A percentile compares a stretch with the other conserved stretches of the same genome.
These are phyloP conservation scores for Microcebus griseorufus DNA, from an alignment of 2,113 vertebrate species.

Conservation along the genomic window DNA sequence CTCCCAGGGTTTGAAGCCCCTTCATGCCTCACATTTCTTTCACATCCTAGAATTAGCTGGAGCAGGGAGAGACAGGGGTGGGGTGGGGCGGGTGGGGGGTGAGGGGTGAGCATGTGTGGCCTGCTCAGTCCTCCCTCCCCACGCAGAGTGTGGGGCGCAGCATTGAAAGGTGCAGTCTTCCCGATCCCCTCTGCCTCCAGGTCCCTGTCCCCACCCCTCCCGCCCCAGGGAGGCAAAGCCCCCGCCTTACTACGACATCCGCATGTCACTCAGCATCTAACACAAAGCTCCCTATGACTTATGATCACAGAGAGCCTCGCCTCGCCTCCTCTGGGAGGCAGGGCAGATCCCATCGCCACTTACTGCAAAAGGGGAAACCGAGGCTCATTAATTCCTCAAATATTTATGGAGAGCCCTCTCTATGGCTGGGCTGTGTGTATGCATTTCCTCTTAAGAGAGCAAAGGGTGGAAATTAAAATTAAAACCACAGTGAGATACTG, in stretches of 20 bases:
- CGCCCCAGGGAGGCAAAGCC: neutral
- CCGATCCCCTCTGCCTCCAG: neutral
- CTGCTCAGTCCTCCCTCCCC: neutral
- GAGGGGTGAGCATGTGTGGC: neutral
- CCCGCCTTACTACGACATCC: neutral
- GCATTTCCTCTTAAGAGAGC: conserved; percentile 13
- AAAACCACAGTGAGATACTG: conserved; percentile 1
- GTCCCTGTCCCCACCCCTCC: neutral
- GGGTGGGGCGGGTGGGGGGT: neutral
- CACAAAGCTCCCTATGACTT: neutral
- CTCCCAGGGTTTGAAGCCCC: conserved; percentile 30
- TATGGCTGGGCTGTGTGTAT: neutral
- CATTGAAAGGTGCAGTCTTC: neutral
- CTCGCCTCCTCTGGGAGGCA: neutral
- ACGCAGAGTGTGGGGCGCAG: neutral
- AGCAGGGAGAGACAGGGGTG: neutral
- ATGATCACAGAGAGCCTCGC: neutral
- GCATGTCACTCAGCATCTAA: neutral
- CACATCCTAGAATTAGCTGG: neutral
- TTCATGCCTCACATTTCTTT: conserved; percentile 33
- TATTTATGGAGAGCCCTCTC: neutral
- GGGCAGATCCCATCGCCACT: neutral
- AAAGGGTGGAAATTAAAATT: conserved; percentile 22
- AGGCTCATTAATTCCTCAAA: neutral
- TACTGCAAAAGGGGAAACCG: conserved; percentile 30